Conservation (phyloP, 2,888 invertebrate genomes). For the Phasia obesa region DNA sequence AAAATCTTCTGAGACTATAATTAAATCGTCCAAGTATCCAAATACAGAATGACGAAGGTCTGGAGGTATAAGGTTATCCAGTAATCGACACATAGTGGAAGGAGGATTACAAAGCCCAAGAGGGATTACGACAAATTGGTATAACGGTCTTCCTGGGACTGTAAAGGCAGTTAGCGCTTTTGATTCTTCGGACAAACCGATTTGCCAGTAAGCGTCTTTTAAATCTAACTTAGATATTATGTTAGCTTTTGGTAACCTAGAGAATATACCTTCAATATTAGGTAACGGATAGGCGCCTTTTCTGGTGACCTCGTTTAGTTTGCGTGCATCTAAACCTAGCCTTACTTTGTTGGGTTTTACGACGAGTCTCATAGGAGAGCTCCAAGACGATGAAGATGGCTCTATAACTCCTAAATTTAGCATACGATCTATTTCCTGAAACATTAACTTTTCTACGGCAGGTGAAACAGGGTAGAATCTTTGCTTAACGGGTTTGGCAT, state of each 20-base stretch:
- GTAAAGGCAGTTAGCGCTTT: neutral
- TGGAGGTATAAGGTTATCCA: neutral
- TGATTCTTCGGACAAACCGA: neutral
- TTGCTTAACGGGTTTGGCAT: too few species aligned
- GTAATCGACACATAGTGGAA: neutral
- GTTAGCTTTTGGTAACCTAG: neutral
- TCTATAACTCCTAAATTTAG: neutral
- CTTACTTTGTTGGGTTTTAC: neutral
- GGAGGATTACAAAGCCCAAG: neutral
- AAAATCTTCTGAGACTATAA: neutral
- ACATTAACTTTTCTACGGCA: neutral
- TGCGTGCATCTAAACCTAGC: neutral
- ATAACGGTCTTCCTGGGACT: neutral
- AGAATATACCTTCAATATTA: neutral
- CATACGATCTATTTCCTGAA: neutral
- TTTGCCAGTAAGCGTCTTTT: neutral
- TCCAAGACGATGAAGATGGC: neutral
- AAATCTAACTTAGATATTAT: neutral
- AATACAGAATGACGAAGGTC: neutral
- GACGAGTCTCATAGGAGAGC: neutral
- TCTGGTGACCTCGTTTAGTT: neutral
- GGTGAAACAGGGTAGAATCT: neutral
- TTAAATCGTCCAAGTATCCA: constrained; percentile 1
- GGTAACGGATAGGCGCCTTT: neutral
- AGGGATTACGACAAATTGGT: neutral